These are phyloP conservation scores for Galagoides demidoff DNA, from an alignment of 2,797 vertebrate genomes.

Conservation along the genomic window DNA sequence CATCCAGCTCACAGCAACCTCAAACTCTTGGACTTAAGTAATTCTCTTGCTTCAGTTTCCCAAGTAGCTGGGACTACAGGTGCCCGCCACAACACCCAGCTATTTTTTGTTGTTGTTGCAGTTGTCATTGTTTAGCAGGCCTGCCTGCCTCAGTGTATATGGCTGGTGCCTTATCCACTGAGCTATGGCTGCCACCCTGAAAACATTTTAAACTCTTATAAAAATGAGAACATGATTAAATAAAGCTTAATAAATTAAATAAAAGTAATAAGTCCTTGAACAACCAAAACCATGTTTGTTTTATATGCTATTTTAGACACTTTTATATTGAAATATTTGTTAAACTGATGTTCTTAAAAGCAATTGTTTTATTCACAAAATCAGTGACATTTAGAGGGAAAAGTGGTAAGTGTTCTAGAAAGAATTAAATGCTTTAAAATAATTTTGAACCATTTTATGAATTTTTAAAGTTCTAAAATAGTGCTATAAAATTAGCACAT, in stretches of 20 bases:
- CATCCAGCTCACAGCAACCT: too few species aligned
- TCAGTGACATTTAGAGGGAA: neutral
- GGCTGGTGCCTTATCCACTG: too few species aligned
- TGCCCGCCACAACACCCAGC: too few species aligned
- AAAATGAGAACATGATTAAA: constrained; percentile 19
- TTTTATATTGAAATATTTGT: constrained; percentile 28
- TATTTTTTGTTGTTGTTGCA: too few species aligned
- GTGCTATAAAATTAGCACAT: neutral
- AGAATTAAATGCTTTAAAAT: constrained; percentile 32
- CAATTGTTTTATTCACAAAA: neutral
- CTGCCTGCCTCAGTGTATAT: too few species aligned
- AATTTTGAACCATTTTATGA: neutral
- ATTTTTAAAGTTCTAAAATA: constrained; percentile 32
- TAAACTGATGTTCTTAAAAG: constrained; percentile 23
- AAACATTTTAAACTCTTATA: neutral
- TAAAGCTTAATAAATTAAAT: constrained; percentile 27
- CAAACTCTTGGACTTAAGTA: too few species aligned
- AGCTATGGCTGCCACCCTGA: neutral
- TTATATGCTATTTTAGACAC: neutral
- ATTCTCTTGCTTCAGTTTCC: too few species aligned
- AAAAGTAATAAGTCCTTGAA: constrained; percentile 17
- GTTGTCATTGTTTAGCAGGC: too few species aligned
- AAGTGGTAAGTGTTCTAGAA: neutral
- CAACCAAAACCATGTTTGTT: neutral
- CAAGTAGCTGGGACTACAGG: too few species aligned